Evolutionary conservation across 1,140 invertebrate genomes (phyloP), one percentile per base, ranked within the genome.

Genomic region (Apis florea): DNA sequence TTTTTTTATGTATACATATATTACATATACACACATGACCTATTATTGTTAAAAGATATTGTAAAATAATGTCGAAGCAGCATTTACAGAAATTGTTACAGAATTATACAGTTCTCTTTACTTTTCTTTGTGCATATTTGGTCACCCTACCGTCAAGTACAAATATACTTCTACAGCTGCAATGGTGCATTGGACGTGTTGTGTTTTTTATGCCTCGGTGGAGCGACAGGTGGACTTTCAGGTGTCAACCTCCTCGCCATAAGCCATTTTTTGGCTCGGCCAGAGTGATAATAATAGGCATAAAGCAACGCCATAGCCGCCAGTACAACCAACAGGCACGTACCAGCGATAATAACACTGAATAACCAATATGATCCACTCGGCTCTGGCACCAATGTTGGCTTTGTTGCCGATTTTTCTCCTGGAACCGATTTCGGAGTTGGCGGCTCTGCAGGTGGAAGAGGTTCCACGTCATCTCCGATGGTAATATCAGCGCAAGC

Each of bases 401-500:
- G 67, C 13, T 90, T 89, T 8, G 90, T 90, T 2, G 90, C 85
- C 71, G 87, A 53, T 74, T 77, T 79, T 71, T 84, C 47, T 47
- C 75, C 88, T 17, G 88, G 79, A 15, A 82, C 83, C 8, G 84
- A 83, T 31, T 87, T 85, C 17, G 86, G 31, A 40, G 0, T 86
- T 12, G 85, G 88, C 54, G 85, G 87, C 49, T 82, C 80, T 13
- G 89, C 80, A 31, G 89, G 89, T 70, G 87, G 89, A 66, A 89
- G 72, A 19, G 82, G 86, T 67, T 70, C 88, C 58, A 91, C 91
- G 24, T 93, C 88, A 54, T 95, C 95, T 1, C 94, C 95, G 26
- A 98, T 96, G 3, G 95, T 93, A 17, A 98, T 96, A 89, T 98
- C 97, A 1, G 97, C 96, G 87, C 97, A 98, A 0, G 96, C 96